These are phyloP conservation scores for Pseudomyrmex gracilis DNA, from an alignment of 1,140 invertebrate genomes.

Conservation along the genomic window DNA sequence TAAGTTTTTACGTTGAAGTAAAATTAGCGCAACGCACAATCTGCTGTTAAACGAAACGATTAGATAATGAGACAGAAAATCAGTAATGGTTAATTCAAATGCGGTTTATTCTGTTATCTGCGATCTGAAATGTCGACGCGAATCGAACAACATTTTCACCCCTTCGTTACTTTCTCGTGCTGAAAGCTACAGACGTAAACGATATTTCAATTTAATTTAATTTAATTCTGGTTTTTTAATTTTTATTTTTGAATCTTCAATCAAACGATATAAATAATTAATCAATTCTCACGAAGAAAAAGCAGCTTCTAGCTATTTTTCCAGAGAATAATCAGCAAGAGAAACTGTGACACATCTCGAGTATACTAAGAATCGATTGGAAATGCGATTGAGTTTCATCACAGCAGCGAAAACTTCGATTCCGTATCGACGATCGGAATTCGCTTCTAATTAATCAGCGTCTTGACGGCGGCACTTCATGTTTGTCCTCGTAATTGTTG, in stretches of 20 bases:
- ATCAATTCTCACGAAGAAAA: neutral
- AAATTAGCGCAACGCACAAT: conserved; percentile 48
- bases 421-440: conserved; percentile 1
- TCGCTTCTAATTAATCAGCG: conserved; percentile 12
- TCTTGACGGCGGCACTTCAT: neutral
- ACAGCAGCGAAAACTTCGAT: neutral
- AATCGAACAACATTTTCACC: neutral
- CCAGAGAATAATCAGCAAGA: neutral
- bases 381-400: conserved; percentile 17
- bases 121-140: conserved; percentile 58
- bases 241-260: too few relatives aligned
- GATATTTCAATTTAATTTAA: too few relatives aligned
- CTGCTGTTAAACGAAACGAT: conserved; percentile 67
- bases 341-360: conserved; percentile 1
- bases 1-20: conserved; percentile 55
- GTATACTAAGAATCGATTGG: neutral
- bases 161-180: neutral
- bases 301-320: neutral
- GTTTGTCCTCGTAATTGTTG: conserved; percentile 16
- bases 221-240: too few relatives aligned
- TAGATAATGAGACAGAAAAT: conserved; percentile 65
- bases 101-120: conserved; percentile 65
- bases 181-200: neutral
- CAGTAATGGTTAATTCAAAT: conserved; percentile 64
- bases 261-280: neutral